Base-by-base conservation (phyloP, 2,797 vertebrate genomes). In the Botia kubotai region DNA sequence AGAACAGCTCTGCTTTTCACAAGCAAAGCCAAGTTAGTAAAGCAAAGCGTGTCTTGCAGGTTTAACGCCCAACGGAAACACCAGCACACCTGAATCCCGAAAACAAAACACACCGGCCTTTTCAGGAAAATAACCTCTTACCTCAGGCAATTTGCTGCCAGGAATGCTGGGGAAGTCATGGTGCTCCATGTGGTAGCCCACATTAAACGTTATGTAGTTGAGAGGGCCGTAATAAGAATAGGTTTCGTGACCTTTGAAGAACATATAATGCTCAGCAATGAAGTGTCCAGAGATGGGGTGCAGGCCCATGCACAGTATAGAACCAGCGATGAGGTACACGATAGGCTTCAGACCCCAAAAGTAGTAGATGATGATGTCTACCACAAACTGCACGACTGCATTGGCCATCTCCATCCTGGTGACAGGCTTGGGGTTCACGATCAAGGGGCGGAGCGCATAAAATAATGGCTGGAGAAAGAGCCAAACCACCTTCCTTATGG, bases 141-240 rank as follows among this genome's bases (percentile, higher is more conserved):
- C 98, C 96, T 96, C 93, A 70, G 97, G 97, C 89, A 99, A 87
- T 82, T 93, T 96, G 89, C 95, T 96, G 82, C 98, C 96, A 0
- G 98, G 97, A 91, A 99, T 97, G 90, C 97, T 99, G 80, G 98
- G 98, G 83, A 99, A 99, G 89, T 99, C 98, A 0, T 99, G 98
- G 84, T 99, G 98, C 87, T 99, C 98, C 95, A 97, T 92, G 90
- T 99, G 98, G 89, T 99, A 99, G 12, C 98, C 98, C 13, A 96
- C 98, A 2, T 99, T 99, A 90, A 99, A 99, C 79, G 98, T 98
- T 90, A 99, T 95, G 82, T 87, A 88, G 91, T 99, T 99, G 86
- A 99, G 94, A 13, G 95, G 84, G 77, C 98, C 98, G 0, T 99
- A 99, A 83, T 99, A 99, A 1, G 98, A 99, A 91, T 98, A 99